A percentile compares a stretch with the other conserved stretches of the same genome.
Conservation (phyloP, 2,797 vertebrate genomes). For the Delichon dasypus region DNA sequence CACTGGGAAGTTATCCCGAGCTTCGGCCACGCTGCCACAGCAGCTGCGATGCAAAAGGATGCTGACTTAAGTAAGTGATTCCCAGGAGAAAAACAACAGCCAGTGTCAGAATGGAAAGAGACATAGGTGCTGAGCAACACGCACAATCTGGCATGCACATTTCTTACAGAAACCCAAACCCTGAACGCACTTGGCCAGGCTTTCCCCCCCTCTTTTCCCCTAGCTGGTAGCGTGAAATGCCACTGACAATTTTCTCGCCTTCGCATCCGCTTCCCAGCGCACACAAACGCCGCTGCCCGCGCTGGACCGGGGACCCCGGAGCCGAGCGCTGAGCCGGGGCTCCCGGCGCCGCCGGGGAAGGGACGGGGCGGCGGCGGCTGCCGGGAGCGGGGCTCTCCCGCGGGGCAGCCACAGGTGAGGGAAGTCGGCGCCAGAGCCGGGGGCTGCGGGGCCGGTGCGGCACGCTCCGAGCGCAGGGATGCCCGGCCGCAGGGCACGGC, state of each 20-base stretch:
- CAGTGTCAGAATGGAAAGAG: background rate
- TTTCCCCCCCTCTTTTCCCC: background rate
- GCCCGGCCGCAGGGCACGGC: no score
- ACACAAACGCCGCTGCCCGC: background rate
- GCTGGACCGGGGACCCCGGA: fast-evolving
- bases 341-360: background rate
- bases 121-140: background rate
- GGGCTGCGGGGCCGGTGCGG: constrained; percentile 70
- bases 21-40: background rate
- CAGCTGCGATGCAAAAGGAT: background rate
- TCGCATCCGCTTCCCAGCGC: background rate
- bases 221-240: background rate
- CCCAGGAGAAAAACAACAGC: background rate
- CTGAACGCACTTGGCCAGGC: background rate
- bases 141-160: background rate
- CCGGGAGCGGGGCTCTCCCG: background rate
- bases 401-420: background rate
- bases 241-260: fast-evolving
- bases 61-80: background rate
- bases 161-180: background rate
- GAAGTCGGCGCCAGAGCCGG: background rate
- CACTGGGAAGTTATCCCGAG: background rate
- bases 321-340: background rate
- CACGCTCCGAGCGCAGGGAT: no score
- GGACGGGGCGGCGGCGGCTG: background rate